These are phyloP conservation scores for Peromyscus eremicus DNA, from an alignment of 2,797 vertebrate species.

Conservation along the genomic window DNA sequence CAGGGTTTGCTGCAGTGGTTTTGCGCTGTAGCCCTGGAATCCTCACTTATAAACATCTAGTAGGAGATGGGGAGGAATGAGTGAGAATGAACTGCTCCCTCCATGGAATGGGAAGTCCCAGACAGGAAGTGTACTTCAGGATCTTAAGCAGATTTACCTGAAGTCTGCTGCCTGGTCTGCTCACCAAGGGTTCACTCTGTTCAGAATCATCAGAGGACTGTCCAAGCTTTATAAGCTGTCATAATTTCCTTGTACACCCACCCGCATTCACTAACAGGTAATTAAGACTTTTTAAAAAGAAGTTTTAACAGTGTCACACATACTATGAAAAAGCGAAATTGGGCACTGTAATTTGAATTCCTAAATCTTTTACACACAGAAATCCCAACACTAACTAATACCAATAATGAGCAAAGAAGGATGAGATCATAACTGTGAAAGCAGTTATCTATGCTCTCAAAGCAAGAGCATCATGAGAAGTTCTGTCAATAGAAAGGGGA, in stretches of 20 bases:
- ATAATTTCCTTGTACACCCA: background rate
- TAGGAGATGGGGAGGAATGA: accelerated
- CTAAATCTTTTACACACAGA: background rate
- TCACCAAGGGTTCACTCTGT: background rate
- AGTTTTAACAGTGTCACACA: background rate
- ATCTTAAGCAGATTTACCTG: background rate
- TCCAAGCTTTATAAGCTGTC: background rate
- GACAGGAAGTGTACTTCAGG: background rate
- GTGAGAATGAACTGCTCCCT: background rate
- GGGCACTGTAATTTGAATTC: slow-evolving; percentile 41
- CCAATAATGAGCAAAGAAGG: slow-evolving; percentile 6
- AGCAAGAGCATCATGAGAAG: background rate
- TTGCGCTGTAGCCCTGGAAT: background rate
- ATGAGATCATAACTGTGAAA: background rate
- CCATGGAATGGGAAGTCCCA: background rate
- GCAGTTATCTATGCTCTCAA: background rate
- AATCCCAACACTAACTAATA: slow-evolving; percentile 3
- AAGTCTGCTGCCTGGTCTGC: background rate
- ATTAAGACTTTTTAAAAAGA: background rate
- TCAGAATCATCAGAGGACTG: background rate
- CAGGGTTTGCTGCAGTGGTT: background rate
- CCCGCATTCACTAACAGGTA: background rate
- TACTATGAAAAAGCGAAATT: slow-evolving; percentile 31
- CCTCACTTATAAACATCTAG: background rate
- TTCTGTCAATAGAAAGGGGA: background rate